Evolutionary conservation across 2,113 vertebrate species (phyloP), one percentile per base, ranked within the genome.

Genomic region (Sciurus niger): DNA sequence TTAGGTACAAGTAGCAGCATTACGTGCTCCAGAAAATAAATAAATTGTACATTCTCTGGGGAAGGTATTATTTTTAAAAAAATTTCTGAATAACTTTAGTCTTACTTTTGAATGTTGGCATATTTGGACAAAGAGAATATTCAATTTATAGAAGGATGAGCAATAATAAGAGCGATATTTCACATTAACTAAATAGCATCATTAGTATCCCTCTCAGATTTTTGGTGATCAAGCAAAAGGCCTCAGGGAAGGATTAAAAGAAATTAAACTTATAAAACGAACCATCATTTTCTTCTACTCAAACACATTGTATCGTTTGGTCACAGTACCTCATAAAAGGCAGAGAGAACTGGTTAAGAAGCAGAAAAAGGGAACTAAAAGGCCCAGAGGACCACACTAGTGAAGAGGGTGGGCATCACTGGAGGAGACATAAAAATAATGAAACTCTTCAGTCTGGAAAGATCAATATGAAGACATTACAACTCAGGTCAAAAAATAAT

Each of bases 161-260:
- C n/a, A 77, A 17, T 48, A 72, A 40, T 53, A 60, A 84, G 1
- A 16, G 53, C 46, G 40, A 51, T 77, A 87, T 87, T 88, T 93
- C 67, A 34, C 43, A 95, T 63, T 28, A 73, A 86, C 76, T 84
- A 46, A 91, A 93, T 10, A 84, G 43, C 25, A 67, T 58, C 89
- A 73, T 94, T 78, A 95, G 32, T 48, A 51, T 65, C 24, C 63
- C 34, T 85, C 58, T 90, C 11, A 43, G 76, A 82, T n/a, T 89
- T 51, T 67, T 48, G n/a, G 37, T 80, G 51, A 89, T 68, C n/a
- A 79, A 90, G 88, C 24, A 43, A 88, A 94, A 82, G 46, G 46
- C 58, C 73, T 89, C 51, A 6, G 51, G 90, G 14, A 73, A 93
- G 48, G 55, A 86, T 43, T 17, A 88, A 90, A 93, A 83, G 89